Percentiles rank a stretch among this genome's conserved stretches.
phyloP scores from a whole-genome alignment of 2,888 invertebrate species.

The Melipona beecheii region DNA sequence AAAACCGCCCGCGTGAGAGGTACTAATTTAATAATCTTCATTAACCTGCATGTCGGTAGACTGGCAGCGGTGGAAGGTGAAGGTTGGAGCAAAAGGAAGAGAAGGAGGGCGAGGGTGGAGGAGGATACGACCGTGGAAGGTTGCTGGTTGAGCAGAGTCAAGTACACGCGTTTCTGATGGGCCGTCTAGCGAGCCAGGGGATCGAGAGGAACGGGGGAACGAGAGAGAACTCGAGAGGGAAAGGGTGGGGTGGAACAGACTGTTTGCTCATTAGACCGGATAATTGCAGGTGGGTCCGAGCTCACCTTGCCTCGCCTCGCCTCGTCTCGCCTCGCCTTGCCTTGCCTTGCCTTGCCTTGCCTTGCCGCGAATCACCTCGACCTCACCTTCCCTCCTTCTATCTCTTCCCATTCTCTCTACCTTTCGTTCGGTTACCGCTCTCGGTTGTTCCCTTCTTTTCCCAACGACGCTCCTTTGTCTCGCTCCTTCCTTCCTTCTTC shows the following conservation, averaged over 20 bases:
- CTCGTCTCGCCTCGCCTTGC: conserved; percentile 69
- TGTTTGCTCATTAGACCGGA: conserved; percentile 84
- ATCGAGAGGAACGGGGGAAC: conserved; percentile 60
- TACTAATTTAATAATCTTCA: conserved; percentile 82
- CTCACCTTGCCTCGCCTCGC: conserved; percentile 72
- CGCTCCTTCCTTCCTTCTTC: conserved; percentile 6
- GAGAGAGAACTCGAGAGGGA: conserved; percentile 53
- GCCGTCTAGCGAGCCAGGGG: conserved; percentile 56
- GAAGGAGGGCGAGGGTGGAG: conserved; percentile 25
- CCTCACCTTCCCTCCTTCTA: conserved; percentile 68
- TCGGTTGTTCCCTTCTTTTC: conserved; percentile 39
- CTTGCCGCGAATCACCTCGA: conserved; percentile 67
- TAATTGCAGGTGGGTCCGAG: conserved; percentile 81
- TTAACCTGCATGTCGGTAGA: conserved; percentile 70
- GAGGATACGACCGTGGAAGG: conserved; percentile 65
- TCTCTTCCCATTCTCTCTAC: conserved; percentile 48
- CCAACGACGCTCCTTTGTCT: conserved; percentile 15
- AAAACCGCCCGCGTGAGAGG: conserved; percentile 71
- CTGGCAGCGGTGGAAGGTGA: conserved; percentile 37
- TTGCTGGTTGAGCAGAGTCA: conserved; percentile 66
- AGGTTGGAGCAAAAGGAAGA: conserved; percentile 49
- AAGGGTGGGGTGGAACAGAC: conserved; percentile 72
- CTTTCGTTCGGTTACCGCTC: conserved; percentile 53
- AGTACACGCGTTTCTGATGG: conserved; percentile 69
- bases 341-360: conserved; percentile 71